Evolutionary conservation across 2,888 invertebrate species (phyloP), one percentile per base, ranked within the genome.

Genomic region (Nesidiocoris tenuis): DNA sequence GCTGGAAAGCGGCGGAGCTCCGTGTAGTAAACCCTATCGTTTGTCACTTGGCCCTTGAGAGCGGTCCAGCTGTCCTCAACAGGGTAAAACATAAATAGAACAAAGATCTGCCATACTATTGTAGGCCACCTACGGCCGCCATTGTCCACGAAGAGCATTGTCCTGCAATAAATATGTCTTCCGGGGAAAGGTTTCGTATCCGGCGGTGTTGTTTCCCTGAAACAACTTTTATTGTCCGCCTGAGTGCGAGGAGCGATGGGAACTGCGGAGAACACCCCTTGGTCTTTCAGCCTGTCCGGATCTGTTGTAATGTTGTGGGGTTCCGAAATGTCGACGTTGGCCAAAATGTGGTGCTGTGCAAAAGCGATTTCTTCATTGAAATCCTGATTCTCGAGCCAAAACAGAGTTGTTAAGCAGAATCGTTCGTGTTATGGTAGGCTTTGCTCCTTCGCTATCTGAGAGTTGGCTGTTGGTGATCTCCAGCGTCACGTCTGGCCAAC

Each of bases 31-130:
- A 70, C 70, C 70, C 57, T 25, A 70, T 70, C 70, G 70, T 70
- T 70, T 70, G 70, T 70, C 70, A 70, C 70, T 18, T 56, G 57
- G 61, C 70, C 70, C 70, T 70, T 70, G 59, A 70, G 70, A 70
- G 70, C 70, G 70, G 61, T 59, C 70, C 70, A 70, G 70, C 70
- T 70, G 70, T 70, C 70, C 18, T 70, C 24, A 70, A 70, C 70
- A 70, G 70, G 59, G 70, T 70, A 70, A 70, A 59, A 70, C 70
- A 61, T 70, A 70, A 70, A 70, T 68, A 70, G 59, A 70, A 70
- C 70, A 59, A 70, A 70, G 70, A 70, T 70, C 24, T 22, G 61
- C 61, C 61, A 25, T 70, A 24, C 23, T 59, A 70, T 25, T 70
- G 17, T 61, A 23, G 12, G 22, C 70, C 25, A 18, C 22, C 57